Conservation (phyloP, 1,140 invertebrate species). For the Orius laevigatus region DNA sequence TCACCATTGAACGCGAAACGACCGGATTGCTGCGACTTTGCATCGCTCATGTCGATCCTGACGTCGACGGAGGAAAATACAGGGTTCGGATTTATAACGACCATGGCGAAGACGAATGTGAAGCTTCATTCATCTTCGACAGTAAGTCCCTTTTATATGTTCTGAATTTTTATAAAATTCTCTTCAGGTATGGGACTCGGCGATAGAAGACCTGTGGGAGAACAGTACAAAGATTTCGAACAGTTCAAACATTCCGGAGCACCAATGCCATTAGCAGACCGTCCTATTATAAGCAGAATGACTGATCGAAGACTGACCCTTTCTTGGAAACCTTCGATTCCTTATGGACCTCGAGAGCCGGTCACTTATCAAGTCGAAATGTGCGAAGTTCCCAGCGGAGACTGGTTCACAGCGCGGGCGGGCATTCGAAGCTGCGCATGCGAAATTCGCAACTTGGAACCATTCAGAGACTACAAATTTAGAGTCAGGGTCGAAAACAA, state of each 20-base stretch:
- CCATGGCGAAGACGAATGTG: constrained; percentile 66
- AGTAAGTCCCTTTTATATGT: constrained; percentile 36
- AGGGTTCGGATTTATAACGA: constrained; percentile 63
- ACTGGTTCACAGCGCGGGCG: constrained; percentile 68
- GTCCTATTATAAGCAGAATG: constrained; percentile 77
- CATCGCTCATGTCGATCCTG: constrained; percentile 48
- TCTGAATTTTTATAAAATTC: neutral
- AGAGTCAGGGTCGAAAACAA: constrained; percentile 88
- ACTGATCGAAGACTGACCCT: constrained; percentile 67
- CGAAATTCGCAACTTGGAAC: constrained; percentile 66
- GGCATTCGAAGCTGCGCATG: constrained; percentile 66
- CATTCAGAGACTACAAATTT: constrained; percentile 81
- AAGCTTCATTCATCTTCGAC: constrained; percentile 64
- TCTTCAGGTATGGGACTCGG: constrained; percentile 46
- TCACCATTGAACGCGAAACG: constrained; percentile 64
- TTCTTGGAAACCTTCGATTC: constrained; percentile 82
- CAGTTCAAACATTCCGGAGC: constrained; percentile 64
- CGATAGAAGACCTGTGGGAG: constrained; percentile 49
- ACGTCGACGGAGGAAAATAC: constrained; percentile 68
- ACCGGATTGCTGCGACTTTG: constrained; percentile 63
- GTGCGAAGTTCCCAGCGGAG: constrained; percentile 70
- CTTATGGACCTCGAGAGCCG: constrained; percentile 56
- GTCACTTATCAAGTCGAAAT: constrained; percentile 91
- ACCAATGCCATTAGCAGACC: constrained; percentile 67
- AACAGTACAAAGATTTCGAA: constrained; percentile 70